Evolutionary conservation across 2,113 vertebrate species (phyloP), one percentile per base, ranked within the genome.

Genomic region (Gasterosteus nipponicus): DNA sequence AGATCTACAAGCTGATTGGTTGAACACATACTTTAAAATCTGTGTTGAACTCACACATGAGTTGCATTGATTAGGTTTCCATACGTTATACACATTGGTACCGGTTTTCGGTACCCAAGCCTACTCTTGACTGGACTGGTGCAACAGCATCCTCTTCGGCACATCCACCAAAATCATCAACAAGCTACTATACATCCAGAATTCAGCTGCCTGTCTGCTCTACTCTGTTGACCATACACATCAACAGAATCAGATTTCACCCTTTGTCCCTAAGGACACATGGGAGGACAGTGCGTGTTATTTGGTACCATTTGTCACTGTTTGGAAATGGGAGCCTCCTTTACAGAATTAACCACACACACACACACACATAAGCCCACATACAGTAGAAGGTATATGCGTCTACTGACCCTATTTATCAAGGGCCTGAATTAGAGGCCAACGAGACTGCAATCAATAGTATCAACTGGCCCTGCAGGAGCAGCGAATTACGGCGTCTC

Each of bases 381-480:
- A 26, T 26, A 26, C 22, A 26, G 22, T 51, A 72, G 58, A 71
- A 19, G 29, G 44, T 16, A n/a, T 42, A 77, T 56, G 47, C 46
- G 35, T 51, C 72, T 47, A 54, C 67, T 83, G 81, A 87, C 66
- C 78, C 58, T 80, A 89, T 90, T 82, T n/a, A 89, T 90, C 88
- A 87, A 44, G 56, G 44, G 44, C 63, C 85, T 75, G 78, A 67
- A 87, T 86, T 85, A 26, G 65, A 78, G 47, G 47, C 57, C 61
- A 59, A 77, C 39, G 63, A 26, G 58, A 61, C 62, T 74, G 65
- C 18, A 69, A 66, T 89, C 86, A 47, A 88, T 89, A 82, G 46
- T 77, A 88, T 84, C 29, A 87, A 90, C 51, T 38, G 11, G 47
- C 10, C 49, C 68, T 73, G 54, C 15, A 81, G 62, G 54, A 46